Base-by-base conservation (phyloP, 2,797 vertebrate genomes). In the Coranthus polyacanthus region DNA sequence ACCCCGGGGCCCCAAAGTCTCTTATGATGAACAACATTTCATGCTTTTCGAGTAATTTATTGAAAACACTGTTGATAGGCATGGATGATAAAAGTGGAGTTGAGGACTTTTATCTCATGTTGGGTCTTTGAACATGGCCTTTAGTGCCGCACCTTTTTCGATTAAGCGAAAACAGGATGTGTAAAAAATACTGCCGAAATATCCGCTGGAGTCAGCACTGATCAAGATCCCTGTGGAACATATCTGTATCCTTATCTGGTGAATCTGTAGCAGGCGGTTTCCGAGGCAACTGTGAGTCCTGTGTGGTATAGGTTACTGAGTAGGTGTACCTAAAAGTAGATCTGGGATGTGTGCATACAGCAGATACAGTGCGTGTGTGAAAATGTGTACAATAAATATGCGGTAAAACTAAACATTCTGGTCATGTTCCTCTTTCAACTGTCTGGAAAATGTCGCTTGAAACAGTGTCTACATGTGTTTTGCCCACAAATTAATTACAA, bases 151-250 rank as follows among this genome's bases (percentile, higher is more conserved):
- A 39, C 43, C 38, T 50, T 12, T n/a, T 54, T 52, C 9, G 1
- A 38, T 60, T 6, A 66, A 63, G 57, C 52, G 15, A 70, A 65
- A 41, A 44, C 11, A 43, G 60, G 52, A 74, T 64, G 18, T 55
- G 65, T 50, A 42, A 63, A 74, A 51, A 56, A 45, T 36, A 15
- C 5, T 60, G 56, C 53, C 32, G 39, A 42, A 43, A 63, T 59
- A 62, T 66, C 46, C 64, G 59, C 72, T 60, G 41, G 3, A 64
- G 68, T 80, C 77, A 81, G 77, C 77, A 73, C 54, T 26, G 37
- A 73, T 37, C 47, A 38, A 16, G 15, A 52, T 61, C 68, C 58
- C 70, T 2, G 32, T 50, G 37, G 58, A 63, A 17, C 37, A n/a
- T 2, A 36, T 15, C 55, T 34, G 51, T 45, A 52, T 45, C 51